Conservation (phyloP, 2,113 vertebrate genomes). For the Nettapus auritus region DNA sequence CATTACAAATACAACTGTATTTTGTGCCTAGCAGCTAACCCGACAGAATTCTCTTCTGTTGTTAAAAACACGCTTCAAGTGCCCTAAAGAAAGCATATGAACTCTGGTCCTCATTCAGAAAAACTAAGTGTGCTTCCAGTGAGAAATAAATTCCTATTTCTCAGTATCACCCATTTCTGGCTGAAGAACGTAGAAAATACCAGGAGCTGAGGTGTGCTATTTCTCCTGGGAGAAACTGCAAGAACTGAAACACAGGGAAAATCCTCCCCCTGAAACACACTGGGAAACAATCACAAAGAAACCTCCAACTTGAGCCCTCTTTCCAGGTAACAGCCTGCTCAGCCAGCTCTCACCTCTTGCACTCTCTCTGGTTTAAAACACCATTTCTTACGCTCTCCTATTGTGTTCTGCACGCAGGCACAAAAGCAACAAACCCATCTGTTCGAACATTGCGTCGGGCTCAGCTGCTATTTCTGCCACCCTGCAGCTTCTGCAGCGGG, state of each 20-base stretch:
- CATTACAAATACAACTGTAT: neutral
- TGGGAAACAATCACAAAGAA: neutral
- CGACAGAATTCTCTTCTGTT: neutral
- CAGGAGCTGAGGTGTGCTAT: neutral
- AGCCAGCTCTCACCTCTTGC: neutral
- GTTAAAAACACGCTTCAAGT: neutral
- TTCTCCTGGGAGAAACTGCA: neutral
- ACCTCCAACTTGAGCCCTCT: neutral
- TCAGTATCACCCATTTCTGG: neutral
- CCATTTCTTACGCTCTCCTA: neutral
- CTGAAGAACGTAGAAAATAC: slow-evolving; percentile 4
- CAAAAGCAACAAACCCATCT: neutral
- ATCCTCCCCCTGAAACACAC: neutral
- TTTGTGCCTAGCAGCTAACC: neutral
- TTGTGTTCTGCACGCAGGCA: neutral
- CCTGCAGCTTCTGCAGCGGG: rapidly evolving
- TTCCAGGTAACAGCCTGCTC: neutral
- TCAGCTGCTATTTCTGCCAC: neutral
- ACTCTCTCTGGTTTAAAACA: neutral
- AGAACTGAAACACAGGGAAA: slow-evolving; percentile 3
- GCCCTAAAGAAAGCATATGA: neutral
- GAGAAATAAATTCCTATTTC: neutral
- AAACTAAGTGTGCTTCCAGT: neutral
- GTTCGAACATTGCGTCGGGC: neutral
- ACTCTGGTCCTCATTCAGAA: neutral